Evolutionary conservation across 2,797 vertebrate genomes (phyloP).

Genomic region (Macropus fuliginosus): DNA sequence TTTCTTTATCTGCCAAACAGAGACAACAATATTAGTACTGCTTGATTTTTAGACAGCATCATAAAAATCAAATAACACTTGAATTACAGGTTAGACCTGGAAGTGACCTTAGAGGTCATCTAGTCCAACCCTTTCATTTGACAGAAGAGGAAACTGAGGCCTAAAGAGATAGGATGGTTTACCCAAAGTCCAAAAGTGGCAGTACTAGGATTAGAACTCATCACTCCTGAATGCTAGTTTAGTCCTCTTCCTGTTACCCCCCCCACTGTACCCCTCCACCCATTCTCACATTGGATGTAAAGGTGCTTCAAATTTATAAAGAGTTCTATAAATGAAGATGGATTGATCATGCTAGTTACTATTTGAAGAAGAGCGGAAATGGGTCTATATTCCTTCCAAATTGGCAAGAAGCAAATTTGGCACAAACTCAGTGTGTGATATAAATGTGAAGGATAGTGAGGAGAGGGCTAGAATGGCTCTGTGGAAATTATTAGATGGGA

Average conservation of each 20-base stretch:
- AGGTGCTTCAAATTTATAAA: neutral
- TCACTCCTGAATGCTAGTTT: neutral
- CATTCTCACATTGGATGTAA: neutral
- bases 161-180: neutral
- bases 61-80: neutral
- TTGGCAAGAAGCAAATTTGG: slow-evolving; percentile 3
- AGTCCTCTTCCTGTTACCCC: neutral
- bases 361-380: slow-evolving; percentile 10
- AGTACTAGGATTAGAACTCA: neutral
- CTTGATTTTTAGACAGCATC: neutral
- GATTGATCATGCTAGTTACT: neutral
- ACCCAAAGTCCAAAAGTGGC: neutral
- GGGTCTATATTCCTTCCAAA: slow-evolving; percentile 16
- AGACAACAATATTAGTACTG: neutral
- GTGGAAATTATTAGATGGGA: neutral
- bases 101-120: neutral
- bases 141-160: neutral
- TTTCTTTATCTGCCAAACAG: neutral
- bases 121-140: neutral
- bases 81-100: neutral
- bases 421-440: neutral
- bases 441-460: neutral
- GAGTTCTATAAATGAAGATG: neutral
- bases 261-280: too few species aligned
- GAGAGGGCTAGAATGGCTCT: neutral